A percentile compares a stretch with the other conserved stretches of the same genome.
Evolutionary conservation across 2,113 vertebrate species (phyloP).

Genomic region (Cinclus mexicanus): DNA sequence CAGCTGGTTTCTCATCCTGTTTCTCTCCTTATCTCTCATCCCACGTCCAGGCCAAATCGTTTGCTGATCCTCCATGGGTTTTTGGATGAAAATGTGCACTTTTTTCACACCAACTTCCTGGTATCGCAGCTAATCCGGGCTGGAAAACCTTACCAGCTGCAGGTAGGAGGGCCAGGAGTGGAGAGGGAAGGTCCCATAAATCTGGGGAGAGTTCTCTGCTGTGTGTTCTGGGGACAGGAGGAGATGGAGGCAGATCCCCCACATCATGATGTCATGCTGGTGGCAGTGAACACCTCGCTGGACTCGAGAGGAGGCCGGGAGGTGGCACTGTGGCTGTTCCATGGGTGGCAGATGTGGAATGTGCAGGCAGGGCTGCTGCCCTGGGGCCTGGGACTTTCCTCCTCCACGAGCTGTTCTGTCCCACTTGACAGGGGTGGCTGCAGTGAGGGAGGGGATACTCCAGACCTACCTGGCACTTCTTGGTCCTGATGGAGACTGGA

Average conservation of each 20-base stretch:
- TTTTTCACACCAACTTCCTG: constrained; percentile 98
- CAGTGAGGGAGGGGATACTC: neutral
- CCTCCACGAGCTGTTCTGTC: neutral
- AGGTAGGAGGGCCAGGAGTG: constrained; percentile 74
- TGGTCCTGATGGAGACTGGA: accelerated
- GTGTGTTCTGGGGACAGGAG: neutral
- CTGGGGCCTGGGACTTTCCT: constrained; percentile 16
- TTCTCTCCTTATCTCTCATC: neutral
- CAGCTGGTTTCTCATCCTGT: neutral
- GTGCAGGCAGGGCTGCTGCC: neutral
- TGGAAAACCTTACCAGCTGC: constrained; percentile 97
- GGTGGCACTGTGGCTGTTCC: constrained; percentile 47
- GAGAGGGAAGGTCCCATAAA: neutral
- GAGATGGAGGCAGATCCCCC: neutral
- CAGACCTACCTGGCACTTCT: neutral
- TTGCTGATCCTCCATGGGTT: constrained; percentile 97
- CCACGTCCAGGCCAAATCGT: constrained; percentile 87
- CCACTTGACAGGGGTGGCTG: neutral
- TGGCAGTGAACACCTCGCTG: neutral
- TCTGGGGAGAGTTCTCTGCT: neutral
- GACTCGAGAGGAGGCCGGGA: neutral
- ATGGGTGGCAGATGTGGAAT: neutral
- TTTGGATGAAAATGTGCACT: constrained; percentile 98
- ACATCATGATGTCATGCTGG: accelerated
- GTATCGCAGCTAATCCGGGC: constrained; percentile 97